Evolutionary conservation across 2,888 invertebrate species (phyloP), one percentile per base, ranked within the genome.

Genomic region (Xylophagus ater): DNA sequence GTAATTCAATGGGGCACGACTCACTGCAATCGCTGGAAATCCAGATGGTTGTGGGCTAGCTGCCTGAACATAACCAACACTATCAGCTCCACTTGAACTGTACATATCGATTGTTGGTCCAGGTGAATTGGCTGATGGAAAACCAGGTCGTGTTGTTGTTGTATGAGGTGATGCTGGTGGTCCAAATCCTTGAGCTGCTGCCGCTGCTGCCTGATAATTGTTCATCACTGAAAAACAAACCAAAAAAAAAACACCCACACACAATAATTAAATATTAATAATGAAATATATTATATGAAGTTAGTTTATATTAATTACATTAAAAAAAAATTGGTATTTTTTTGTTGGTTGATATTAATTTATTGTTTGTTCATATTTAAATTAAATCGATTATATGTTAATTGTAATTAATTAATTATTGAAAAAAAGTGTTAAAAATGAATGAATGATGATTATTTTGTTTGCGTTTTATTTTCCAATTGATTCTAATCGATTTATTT

Each of bases 11-110:
- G 87, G 86, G 60, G 88, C 87, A 65, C 87, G 84, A 74, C 86
- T 88, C 62, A 89, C 88, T 56, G 88, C 88, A 67, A 90, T 88
- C 55, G 86, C 83, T 60, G 90, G 89, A 71, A 92, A 92, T 59
- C 88, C 88, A 60, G 90, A 86, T 55, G 93, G 93, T 70, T 94
- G 94, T 57, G 94, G 93, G 71, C 90, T 92, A 55, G 93, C 89
- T 56, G 93, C 92, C 72, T 93, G 93, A 62, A 93, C 90, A 69
- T 93, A 94, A 63, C 90, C 88, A 53, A 86, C 84, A 62, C 83
- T 85, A 62, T 88, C 89, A 50, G 77, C 81, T 50, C 72, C 75
- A 55, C 82, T 87, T 57, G 87, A 84, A 68, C 81, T 86, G 73
- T 92, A 92, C 72, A 93, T 87, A 66, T 94, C 93, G 58, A 93